phyloP scores from a whole-genome alignment of 2,888 invertebrate genomes.

The Lasioglossum zephyrum region DNA sequence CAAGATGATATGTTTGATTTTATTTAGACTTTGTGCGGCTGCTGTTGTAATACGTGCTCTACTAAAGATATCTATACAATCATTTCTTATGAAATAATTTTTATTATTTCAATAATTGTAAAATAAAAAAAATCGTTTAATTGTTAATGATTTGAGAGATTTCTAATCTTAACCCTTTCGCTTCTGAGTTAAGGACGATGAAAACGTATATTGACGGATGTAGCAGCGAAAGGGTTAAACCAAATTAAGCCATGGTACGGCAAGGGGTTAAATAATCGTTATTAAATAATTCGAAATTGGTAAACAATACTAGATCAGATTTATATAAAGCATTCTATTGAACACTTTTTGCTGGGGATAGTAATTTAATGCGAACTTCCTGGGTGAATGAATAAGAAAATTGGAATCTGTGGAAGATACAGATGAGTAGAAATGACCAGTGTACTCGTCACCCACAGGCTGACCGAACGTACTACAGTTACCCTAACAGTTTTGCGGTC shows the following conservation, averaged over 20 bases:
- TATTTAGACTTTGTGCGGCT: too few relatives aligned
- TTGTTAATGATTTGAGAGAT: neutral
- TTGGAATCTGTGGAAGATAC: neutral
- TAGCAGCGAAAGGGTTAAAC: too few relatives aligned
- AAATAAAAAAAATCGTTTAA: too few relatives aligned
- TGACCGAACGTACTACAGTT: neutral
- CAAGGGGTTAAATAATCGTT: neutral
- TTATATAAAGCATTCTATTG: neutral
- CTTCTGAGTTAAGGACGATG: too few relatives aligned
- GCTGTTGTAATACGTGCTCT: too few relatives aligned
- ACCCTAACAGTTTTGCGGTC: neutral
- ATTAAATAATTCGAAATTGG: neutral
- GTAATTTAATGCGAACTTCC: neutral
- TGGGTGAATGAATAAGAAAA: neutral
- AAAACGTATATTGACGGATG: too few relatives aligned
- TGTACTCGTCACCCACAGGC: neutral
- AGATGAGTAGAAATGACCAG: neutral
- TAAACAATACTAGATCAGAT: neutral
- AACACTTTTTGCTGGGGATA: neutral
- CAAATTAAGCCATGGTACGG: too few relatives aligned
- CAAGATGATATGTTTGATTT: too few relatives aligned
- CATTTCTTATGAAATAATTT: too few relatives aligned
- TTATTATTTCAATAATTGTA: too few relatives aligned
- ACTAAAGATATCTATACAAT: too few relatives aligned
- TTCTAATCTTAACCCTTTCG: neutral